These are phyloP conservation scores for Hiodon alosoides DNA, from an alignment of 2,113 vertebrate species.

Conservation along the genomic window DNA sequence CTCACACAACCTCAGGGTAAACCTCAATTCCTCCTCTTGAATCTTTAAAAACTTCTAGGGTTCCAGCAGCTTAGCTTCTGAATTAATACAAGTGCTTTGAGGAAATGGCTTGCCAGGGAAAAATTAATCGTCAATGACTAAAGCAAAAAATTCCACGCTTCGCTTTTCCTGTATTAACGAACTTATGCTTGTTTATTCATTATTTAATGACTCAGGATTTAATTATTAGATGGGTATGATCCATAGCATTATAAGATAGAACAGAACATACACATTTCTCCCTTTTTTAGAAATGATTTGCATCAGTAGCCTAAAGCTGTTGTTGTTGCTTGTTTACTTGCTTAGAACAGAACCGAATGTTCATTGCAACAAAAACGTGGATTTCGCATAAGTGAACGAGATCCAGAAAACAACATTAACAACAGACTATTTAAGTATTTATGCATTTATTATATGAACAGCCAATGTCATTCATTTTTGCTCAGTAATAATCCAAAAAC, in stretches of 20 bases:
- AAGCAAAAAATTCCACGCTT: slow-evolving; percentile 12
- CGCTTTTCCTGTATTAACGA: slow-evolving; percentile 23
- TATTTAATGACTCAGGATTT: slow-evolving; percentile 19
- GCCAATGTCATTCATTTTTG: neutral
- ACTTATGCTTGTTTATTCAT: slow-evolving; percentile 13
- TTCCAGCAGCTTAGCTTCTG: neutral
- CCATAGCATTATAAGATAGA: slow-evolving; percentile 10
- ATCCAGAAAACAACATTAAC: too few relatives aligned
- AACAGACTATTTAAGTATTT: too few relatives aligned
- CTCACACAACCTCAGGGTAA: too few relatives aligned
- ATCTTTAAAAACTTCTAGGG: neutral
- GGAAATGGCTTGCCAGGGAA: neutral
- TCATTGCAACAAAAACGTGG: too few relatives aligned
- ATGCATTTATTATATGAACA: neutral
- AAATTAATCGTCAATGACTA: slow-evolving; percentile 23
- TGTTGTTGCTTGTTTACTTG: neutral
- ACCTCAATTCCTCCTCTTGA: neutral
- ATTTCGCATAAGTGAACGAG: too few relatives aligned
- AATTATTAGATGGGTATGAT: slow-evolving; percentile 21
- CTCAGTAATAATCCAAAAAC: too few relatives aligned
- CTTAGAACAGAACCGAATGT: neutral
- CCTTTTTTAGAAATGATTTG: too few relatives aligned
- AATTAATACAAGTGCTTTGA: neutral
- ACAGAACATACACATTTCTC: too few relatives aligned
- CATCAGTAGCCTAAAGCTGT: neutral